phyloP scores from a whole-genome alignment of 2,888 invertebrate species.

The Ennomos quercinarius region DNA sequence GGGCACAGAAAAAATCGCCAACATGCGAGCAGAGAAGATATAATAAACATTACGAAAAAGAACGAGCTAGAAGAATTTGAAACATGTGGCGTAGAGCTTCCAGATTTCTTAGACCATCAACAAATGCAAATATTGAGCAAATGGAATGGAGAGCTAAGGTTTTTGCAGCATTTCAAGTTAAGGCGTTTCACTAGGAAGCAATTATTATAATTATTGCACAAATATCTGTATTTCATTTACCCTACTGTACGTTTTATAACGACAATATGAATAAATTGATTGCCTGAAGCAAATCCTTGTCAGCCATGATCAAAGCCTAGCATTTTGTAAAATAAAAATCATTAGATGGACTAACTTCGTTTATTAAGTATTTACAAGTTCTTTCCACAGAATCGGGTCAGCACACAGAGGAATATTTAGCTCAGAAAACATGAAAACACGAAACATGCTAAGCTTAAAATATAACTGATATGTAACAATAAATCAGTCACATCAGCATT shows the following conservation, averaged over 20 bases:
- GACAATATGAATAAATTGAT: too few species aligned
- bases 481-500: slow-evolving; percentile 52
- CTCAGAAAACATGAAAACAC: slow-evolving; percentile 28
- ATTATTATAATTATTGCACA: slow-evolving; percentile 50
- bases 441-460: slow-evolving; percentile 38
- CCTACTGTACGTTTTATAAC: neutral
- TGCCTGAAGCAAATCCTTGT: too few species aligned
- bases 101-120: slow-evolving; percentile 86
- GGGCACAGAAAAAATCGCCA: slow-evolving; percentile 90
- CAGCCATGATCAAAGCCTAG: too few species aligned
- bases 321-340: slow-evolving; percentile 45
- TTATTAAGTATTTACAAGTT: slow-evolving; percentile 63
- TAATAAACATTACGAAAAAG: slow-evolving; percentile 91
- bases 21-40: slow-evolving; percentile 92
- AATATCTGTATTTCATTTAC: slow-evolving; percentile 1
- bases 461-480: slow-evolving; percentile 53
- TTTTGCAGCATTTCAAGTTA: slow-evolving; percentile 88
- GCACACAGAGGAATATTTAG: slow-evolving; percentile 36
- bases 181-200: slow-evolving; percentile 82
- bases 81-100: slow-evolving; percentile 92
- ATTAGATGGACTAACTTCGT: slow-evolving; percentile 51
- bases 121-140: slow-evolving; percentile 86
- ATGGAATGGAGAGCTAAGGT: slow-evolving; percentile 89
- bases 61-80: slow-evolving; percentile 90
- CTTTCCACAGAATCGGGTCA: slow-evolving; percentile 48